Base-by-base conservation (phyloP, 1,140 invertebrate species). In the Cepaea nemoralis region DNA sequence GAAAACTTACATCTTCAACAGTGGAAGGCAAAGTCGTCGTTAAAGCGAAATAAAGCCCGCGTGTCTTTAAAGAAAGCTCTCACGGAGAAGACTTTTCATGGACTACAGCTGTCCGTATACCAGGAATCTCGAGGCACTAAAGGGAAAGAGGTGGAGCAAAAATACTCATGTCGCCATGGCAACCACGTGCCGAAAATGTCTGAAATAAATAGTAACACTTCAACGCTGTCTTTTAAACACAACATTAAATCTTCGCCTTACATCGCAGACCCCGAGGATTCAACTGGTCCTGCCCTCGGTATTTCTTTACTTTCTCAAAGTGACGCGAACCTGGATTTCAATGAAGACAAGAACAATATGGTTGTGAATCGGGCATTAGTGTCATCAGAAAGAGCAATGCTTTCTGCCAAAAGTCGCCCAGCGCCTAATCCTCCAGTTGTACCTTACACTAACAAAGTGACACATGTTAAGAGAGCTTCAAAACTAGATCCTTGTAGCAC, bases 401-500 rank as follows among this genome's bases (percentile, higher is more conserved):
- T 1, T 24, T 80, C 78, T 22, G 33, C 27, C n/a, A 80, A 80
- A 42, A 50, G 22, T 24, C 40, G 35, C 2, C 69, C 69, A 2
- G 42, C 69, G 0, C 78, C 67, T 39, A 40, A n/a, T 8, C 69
- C 66, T 35, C 78, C 67, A 35, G 22, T 35, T 8, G n/a, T 12
- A 31, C 22, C 69, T 3, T 39, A 8, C 37, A 1, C 22, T 69
- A 39, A 69, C 8, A 70, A 14, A 5, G 10, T 8, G 12, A n/a
- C 69, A 42, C 19, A 37, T 31, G 71, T 24, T 45, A 82, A 82
- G 31, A 83, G 82, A 33, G 70, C 81, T 76, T 86, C 84, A 33
- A 88, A 86, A 82, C 88, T 89, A 40, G 87, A 86, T 67, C 87
- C 86, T 71, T 85, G 84, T 78, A 87, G 87, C 78, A 88, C 85